Evolutionary conservation across 2,797 vertebrate species (phyloP).

Genomic region (Phalanger gymnotis): DNA sequence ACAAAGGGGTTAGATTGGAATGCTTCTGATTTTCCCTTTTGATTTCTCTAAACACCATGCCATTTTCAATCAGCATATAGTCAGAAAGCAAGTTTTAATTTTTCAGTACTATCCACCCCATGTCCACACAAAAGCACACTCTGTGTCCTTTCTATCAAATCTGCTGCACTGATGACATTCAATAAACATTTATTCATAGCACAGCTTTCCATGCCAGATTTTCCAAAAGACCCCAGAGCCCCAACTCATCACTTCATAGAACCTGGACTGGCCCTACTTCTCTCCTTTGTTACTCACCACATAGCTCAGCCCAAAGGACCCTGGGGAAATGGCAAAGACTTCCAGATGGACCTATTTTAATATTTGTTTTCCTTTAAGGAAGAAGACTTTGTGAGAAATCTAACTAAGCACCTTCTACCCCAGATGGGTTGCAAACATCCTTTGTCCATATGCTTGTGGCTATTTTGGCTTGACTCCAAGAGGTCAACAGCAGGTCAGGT

Average conservation of each 20-base stretch:
- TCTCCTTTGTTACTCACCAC: slow-evolving; percentile 16
- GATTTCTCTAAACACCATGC: background rate
- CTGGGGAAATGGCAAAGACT: slow-evolving; percentile 14
- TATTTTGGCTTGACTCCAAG: slow-evolving; percentile 39
- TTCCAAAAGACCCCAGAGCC: background rate
- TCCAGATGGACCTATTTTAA: slow-evolving; percentile 38
- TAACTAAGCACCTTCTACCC: slow-evolving; percentile 28
- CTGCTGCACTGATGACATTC: background rate
- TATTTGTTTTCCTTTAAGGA: slow-evolving; percentile 44
- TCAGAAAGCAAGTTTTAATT: background rate
- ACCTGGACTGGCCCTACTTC: background rate
- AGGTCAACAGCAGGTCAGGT: slow-evolving; percentile 50
- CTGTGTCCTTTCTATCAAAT: background rate
- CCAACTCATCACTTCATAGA: slow-evolving; percentile 38
- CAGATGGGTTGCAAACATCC: slow-evolving; percentile 30
- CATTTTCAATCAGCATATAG: background rate
- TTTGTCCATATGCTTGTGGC: slow-evolving; percentile 20
- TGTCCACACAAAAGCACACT: background rate
- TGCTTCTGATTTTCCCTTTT: background rate
- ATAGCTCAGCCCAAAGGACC: slow-evolving; percentile 26
- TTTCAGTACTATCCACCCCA: background rate
- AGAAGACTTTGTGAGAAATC: slow-evolving; percentile 35
- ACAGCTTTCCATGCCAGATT: background rate
- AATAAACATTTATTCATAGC: background rate
- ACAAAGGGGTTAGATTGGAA: background rate